Evolutionary conservation across 2,888 invertebrate genomes (phyloP), one percentile per base, ranked within the genome.

Genomic region (Drepana falcataria): DNA sequence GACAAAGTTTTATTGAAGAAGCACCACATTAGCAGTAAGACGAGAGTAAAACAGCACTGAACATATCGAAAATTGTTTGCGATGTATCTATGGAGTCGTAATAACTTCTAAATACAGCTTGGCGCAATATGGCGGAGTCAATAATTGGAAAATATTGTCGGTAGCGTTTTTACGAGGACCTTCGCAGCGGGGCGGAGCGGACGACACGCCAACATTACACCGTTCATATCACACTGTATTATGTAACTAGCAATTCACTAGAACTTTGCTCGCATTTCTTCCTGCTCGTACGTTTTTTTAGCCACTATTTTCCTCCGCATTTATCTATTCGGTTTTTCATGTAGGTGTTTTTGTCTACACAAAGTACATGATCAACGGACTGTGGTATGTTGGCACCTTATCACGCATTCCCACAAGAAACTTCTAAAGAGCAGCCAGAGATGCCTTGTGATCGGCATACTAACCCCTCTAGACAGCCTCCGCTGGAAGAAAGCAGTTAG

Each of bases 91-190:
- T 65, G 62, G 63, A 64, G 69, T 65, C 59, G 67, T 71, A 68
- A 72, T 71, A 71, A 65, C 61, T 61, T 59, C 63, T 65, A 62
- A 70, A 63, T 66, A 66, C 59, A 56, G 59, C 53, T 62, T 57
- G 65, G 61, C 60, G 60, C 68, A 69, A 66, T 66, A 69, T 69
- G 64, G 65, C 61, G 60, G 62, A 69, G 69, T 69, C 73, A 75
- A 75, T 76, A 75, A 76, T 76, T 75, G 73, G 68, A 68, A 78
- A 74, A 74, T 74, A 76, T 75, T 68, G 71, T 68, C 64, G 61
- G 66, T 53, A 51, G 55, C 55, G 57, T 35, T 68, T 66, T 71
- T 71, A 74, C 64, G 73, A 72, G 64, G 62, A 58, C 61, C 63
- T 62, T 68, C 69, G 52, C 69, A 68, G 69, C 69, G 65, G 71